Conservation (phyloP, 2,797 vertebrate genomes). For the Characodon lateralis region DNA sequence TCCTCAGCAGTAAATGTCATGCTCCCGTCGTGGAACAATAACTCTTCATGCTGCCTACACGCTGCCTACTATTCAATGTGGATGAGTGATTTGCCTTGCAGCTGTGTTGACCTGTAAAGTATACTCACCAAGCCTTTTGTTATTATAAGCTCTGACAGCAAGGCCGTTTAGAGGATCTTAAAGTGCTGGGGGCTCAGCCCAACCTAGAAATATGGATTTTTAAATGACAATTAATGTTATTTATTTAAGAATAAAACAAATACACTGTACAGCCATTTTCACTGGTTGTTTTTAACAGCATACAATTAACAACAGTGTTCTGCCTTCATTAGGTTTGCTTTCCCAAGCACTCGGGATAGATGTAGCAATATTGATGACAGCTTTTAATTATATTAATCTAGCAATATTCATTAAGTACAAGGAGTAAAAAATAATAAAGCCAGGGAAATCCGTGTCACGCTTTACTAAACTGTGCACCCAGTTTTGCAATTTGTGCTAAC, state of each 20-base stretch:
- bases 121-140: background rate
- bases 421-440: no score
- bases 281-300: background rate
- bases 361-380: no score
- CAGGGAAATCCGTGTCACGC: no score
- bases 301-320: background rate
- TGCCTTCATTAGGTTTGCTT: background rate
- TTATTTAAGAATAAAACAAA: background rate
- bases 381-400: no score
- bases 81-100: conserved; percentile 35
- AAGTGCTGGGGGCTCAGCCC: background rate
- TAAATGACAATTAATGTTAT: background rate
- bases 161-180: background rate
- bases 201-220: background rate
- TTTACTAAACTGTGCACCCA: no score
- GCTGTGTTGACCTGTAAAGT: conserved; percentile 21
- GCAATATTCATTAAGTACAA: no score
- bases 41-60: conserved; percentile 29
- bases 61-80: conserved; percentile 6
- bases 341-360: background rate
- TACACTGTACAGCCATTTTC: background rate
- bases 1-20: conserved; percentile 36
- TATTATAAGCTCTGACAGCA: conserved; percentile 14
- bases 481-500: no score
- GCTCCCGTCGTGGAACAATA: conserved; percentile 17